These are phyloP conservation scores for Mus pahari DNA, from an alignment of 2,113 vertebrate species.

Conservation along the genomic window DNA sequence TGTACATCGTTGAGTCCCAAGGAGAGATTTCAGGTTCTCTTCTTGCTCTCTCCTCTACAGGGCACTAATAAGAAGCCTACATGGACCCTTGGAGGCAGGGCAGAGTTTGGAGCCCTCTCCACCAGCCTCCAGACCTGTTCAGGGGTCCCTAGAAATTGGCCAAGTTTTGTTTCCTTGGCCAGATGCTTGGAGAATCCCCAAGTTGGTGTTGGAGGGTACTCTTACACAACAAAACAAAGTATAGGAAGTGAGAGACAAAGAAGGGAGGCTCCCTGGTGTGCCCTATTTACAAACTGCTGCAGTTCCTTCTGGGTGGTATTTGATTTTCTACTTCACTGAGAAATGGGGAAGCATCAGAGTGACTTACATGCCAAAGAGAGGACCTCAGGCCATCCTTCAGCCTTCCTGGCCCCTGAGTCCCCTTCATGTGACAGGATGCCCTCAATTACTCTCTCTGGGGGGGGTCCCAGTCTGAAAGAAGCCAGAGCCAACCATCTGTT, in stretches of 20 bases:
- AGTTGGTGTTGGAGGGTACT: neutral
- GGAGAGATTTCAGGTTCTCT: neutral
- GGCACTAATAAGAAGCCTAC: neutral
- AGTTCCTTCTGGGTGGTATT: slow-evolving; percentile 65
- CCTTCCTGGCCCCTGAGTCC: neutral
- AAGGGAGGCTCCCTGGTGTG: slow-evolving; percentile 9
- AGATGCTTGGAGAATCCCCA: slow-evolving; percentile 50
- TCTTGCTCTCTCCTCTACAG: neutral
- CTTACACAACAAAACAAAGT: neutral
- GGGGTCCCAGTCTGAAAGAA: slow-evolving; percentile 72
- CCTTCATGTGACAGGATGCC: slow-evolving; percentile 77
- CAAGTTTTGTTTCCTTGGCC: slow-evolving; percentile 25
- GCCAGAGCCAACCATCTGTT: slow-evolving; percentile 78
- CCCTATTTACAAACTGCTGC: slow-evolving; percentile 74
- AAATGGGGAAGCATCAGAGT: slow-evolving; percentile 70
- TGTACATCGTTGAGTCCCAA: neutral
- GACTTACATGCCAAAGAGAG: slow-evolving; percentile 72
- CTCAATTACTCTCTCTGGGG: slow-evolving; percentile 75
- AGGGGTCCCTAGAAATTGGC: neutral
- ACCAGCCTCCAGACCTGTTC: neutral
- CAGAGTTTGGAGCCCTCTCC: neutral
- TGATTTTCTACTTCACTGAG: slow-evolving; percentile 79
- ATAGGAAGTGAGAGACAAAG: slow-evolving; percentile 41
- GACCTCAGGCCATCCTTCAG: slow-evolving; percentile 57
- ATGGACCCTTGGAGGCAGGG: neutral